A percentile compares a stretch with the other conserved stretches of the same genome.
These are phyloP conservation scores for Rhynchonycteris naso DNA, from an alignment of 2,797 vertebrate genomes.

Conservation along the genomic window DNA sequence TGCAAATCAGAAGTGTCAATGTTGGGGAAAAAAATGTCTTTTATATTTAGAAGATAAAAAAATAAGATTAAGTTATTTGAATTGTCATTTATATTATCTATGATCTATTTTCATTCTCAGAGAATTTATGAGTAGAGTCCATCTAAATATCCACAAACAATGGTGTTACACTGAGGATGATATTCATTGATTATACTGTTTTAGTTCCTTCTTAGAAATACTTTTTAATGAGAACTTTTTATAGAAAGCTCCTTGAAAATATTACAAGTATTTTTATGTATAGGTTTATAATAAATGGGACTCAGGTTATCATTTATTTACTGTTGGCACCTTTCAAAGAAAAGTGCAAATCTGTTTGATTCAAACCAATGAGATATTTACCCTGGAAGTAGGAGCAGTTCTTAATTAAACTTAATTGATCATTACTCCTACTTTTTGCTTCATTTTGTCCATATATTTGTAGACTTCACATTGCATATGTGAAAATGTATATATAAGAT, in stretches of 20 bases:
- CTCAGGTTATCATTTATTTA: neutral
- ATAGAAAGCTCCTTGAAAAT: constrained; percentile 36
- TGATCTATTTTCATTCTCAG: neutral
- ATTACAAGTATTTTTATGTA: constrained; percentile 4
- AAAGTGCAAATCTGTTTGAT: neutral
- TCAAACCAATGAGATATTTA: constrained; percentile 30
- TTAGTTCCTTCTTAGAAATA: neutral
- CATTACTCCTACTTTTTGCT: neutral
- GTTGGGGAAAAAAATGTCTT: neutral
- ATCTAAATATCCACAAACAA: constrained; percentile 41
- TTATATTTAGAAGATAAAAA: constrained; percentile 1
- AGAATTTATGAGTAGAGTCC: constrained; percentile 42
- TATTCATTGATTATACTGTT: neutral
- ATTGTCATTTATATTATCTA: constrained; percentile 27
- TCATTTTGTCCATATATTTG: neutral
- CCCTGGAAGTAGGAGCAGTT: neutral
- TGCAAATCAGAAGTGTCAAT: constrained; percentile 46
- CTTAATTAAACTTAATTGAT: neutral
- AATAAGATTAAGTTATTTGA: constrained; percentile 38
- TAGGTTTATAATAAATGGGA: neutral
- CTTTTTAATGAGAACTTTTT: constrained; percentile 1
- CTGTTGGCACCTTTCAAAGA: neutral
- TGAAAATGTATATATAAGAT: neutral
- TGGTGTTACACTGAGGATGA: neutral
- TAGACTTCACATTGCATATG: neutral